These are phyloP conservation scores for Budorcas taxicolor DNA, from an alignment of 2,113 vertebrate species.

Conservation along the genomic window DNA sequence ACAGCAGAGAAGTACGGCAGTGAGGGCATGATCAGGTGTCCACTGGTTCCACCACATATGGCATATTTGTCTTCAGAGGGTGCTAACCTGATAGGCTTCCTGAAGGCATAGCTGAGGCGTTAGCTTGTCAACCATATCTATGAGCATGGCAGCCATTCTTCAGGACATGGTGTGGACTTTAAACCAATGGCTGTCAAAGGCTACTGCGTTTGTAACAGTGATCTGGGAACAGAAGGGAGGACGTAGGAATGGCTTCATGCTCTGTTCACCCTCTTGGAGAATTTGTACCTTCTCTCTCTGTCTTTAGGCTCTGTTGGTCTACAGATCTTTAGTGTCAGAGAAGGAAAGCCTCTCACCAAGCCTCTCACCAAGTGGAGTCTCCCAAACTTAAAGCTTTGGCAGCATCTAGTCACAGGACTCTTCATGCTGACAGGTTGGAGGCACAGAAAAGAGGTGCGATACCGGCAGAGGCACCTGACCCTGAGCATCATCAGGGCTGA, in stretches of 20 bases:
- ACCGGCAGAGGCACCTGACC: background rate
- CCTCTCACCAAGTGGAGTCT: too few relatives aligned
- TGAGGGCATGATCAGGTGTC: background rate
- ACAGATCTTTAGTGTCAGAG: background rate
- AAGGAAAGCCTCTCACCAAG: background rate
- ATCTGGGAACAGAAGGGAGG: background rate
- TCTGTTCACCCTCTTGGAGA: background rate
- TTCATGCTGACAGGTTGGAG: background rate
- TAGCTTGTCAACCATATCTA: background rate
- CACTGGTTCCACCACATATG: background rate
- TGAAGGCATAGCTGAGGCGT: background rate
- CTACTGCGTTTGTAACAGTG: background rate
- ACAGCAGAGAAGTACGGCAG: background rate
- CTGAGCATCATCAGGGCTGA: background rate
- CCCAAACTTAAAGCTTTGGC: background rate
- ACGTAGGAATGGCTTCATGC: background rate
- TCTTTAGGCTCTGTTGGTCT: background rate
- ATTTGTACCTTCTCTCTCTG: background rate
- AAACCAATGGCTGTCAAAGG: background rate
- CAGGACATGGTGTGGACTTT: background rate
- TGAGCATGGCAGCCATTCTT: background rate
- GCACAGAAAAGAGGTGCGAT: background rate
- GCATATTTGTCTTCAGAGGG: background rate
- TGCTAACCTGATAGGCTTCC: background rate
- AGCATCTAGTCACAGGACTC: background rate